Evolutionary conservation across 1,140 invertebrate genomes (phyloP).

Genomic region (Megalopta genalis): DNA sequence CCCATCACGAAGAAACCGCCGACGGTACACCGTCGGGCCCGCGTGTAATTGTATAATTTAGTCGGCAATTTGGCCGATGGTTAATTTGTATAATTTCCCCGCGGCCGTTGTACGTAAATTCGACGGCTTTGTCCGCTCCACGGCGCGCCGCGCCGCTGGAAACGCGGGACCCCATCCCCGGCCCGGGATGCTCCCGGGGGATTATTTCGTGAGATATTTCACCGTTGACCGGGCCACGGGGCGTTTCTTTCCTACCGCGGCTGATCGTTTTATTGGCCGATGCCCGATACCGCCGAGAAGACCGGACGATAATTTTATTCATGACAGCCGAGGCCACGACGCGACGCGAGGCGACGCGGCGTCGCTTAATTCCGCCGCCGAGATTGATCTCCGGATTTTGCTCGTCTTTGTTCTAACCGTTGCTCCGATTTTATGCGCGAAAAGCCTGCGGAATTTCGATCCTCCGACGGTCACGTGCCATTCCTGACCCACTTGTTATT

Average conservation of each 20-base stretch:
- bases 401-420: too few relatives aligned
- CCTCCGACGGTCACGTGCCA: too few relatives aligned
- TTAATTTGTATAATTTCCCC: constrained; percentile 69
- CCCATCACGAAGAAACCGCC: constrained; percentile 13
- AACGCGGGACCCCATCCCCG: not conserved
- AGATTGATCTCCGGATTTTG: not conserved
- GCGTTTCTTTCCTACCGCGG: constrained; percentile 13
- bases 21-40: not conserved
- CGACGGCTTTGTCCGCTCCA: not conserved
- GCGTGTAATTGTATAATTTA: constrained; percentile 71
- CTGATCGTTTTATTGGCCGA: constrained; percentile 34
- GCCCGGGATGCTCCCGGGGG: constrained; percentile 8
- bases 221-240: constrained; percentile 21
- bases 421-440: too few relatives aligned
- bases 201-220: constrained; percentile 38
- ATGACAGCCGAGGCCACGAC: too few relatives aligned
- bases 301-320: not conserved
- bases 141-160: not conserved
- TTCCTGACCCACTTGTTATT: too few relatives aligned
- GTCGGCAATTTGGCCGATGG: constrained; percentile 59
- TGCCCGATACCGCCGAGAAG: too few relatives aligned
- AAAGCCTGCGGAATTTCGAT: too few relatives aligned
- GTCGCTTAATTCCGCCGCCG: not conserved
- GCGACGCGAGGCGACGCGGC: too few relatives aligned
- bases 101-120: constrained; percentile 54